Conservation (phyloP, 2,888 invertebrate species). For the Ptychoptera albimana region DNA sequence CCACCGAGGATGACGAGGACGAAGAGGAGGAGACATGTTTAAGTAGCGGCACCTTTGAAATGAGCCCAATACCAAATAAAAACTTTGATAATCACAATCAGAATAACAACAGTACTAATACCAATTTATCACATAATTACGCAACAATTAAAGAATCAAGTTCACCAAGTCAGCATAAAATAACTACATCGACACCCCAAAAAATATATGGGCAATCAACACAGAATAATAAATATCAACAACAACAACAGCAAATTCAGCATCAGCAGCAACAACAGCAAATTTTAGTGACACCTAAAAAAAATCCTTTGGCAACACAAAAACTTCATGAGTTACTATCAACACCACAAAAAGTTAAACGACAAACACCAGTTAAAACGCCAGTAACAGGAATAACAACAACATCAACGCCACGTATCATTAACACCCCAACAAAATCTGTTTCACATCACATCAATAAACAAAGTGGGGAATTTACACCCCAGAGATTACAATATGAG, state of each 20-base stretch:
- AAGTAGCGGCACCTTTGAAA: slow-evolving; percentile 30
- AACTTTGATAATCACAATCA: background rate
- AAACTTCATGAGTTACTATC: slow-evolving; percentile 58
- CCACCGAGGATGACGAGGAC: slow-evolving; percentile 33
- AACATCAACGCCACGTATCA: slow-evolving; percentile 20
- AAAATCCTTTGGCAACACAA: slow-evolving; percentile 54
- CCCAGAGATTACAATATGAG: slow-evolving; percentile 37
- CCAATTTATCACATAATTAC: slow-evolving; percentile 5
- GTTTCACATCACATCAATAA: slow-evolving; percentile 28
- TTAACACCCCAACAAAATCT: slow-evolving; percentile 16
- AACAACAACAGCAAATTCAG: background rate
- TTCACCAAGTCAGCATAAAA: slow-evolving; percentile 11
- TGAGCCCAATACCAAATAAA: slow-evolving; percentile 17
- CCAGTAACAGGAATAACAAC: slow-evolving; percentile 26
- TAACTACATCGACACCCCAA: slow-evolving; percentile 23
- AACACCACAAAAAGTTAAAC: slow-evolving; percentile 35
- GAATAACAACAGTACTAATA: background rate
- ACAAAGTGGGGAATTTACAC: slow-evolving; percentile 24
- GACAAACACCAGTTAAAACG: background rate
- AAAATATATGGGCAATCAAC: slow-evolving; percentile 11
- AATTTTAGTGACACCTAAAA: slow-evolving; percentile 33
- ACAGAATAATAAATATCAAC: slow-evolving; percentile 8
- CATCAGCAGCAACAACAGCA: slow-evolving; percentile 9
- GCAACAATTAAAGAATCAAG: slow-evolving; percentile 15
- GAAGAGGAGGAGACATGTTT: slow-evolving; percentile 25